A percentile compares a stretch with the other conserved stretches of the same genome.
Conservation (phyloP, 2,888 invertebrate genomes). For the Metallyticus violacea region DNA sequence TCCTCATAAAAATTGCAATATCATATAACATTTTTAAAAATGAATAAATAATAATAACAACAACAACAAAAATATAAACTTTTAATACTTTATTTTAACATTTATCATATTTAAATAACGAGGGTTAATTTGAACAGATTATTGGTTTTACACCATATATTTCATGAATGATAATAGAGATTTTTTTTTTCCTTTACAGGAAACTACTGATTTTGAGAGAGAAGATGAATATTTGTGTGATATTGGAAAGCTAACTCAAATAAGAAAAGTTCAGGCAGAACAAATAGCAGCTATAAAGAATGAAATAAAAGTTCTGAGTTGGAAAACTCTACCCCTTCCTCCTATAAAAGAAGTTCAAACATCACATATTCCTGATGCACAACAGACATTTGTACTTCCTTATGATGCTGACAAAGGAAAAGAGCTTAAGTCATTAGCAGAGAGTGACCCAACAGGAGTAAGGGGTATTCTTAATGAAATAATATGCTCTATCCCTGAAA, state of each 20-base stretch:
- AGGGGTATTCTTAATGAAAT: background rate
- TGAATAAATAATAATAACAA: too few species aligned
- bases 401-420: background rate
- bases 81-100: too few species aligned
- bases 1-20: too few species aligned
- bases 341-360: background rate
- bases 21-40: too few species aligned
- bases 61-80: too few species aligned
- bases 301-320: background rate
- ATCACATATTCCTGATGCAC: background rate
- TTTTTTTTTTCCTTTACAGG: background rate
- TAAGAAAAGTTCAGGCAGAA: constrained; percentile 45
- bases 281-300: constrained; percentile 35
- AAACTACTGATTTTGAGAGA: constrained; percentile 32
- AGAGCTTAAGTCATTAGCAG: background rate
- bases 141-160: too few species aligned
- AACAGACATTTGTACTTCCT: background rate
- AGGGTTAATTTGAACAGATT: too few species aligned
- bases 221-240: constrained; percentile 45
- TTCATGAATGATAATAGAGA: too few species aligned
- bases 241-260: constrained; percentile 44
- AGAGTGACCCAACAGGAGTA: background rate
- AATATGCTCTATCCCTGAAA: background rate
- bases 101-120: too few species aligned
- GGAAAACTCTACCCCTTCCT: background rate